Percentiles rank a stretch among this genome's conserved stretches.
These are phyloP conservation scores for Pantala flavescens DNA, from an alignment of 1,140 invertebrate species.

Conservation along the genomic window DNA sequence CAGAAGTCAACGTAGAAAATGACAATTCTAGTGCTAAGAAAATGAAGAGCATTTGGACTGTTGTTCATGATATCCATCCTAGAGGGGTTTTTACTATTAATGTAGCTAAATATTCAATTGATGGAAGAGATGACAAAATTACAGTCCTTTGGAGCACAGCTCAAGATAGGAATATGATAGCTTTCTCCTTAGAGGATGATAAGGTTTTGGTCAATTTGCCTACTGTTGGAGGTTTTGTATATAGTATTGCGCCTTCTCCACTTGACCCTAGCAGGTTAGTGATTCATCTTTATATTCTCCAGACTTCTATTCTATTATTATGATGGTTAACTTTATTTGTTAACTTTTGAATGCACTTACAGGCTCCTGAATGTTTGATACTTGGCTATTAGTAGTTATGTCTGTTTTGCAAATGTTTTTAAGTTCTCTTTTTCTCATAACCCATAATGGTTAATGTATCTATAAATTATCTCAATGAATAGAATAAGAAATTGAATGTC, in stretches of 20 bases:
- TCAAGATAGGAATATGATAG: constrained; percentile 52
- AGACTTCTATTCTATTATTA: background rate
- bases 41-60: background rate
- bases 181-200: constrained; percentile 37
- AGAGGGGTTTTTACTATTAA: background rate
- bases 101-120: background rate
- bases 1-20: too few species aligned
- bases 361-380: too few species aligned
- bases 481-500: too few species aligned
- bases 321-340: background rate
- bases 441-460: too few species aligned
- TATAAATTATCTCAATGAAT: too few species aligned
- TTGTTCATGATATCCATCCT: background rate
- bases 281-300: constrained; percentile 9
- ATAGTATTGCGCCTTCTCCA: constrained; percentile 51
- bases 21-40: too few species aligned
- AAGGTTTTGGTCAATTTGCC: constrained; percentile 39
- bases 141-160: constrained; percentile 45
- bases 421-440: too few species aligned
- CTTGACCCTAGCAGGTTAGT: constrained; percentile 53
- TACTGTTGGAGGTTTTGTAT: constrained; percentile 54
- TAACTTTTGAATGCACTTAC: too few species aligned
- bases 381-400: too few species aligned
- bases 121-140: constrained; percentile 15
- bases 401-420: too few species aligned